phyloP scores from a whole-genome alignment of 2,888 invertebrate species.

The Papilio protenor region DNA sequence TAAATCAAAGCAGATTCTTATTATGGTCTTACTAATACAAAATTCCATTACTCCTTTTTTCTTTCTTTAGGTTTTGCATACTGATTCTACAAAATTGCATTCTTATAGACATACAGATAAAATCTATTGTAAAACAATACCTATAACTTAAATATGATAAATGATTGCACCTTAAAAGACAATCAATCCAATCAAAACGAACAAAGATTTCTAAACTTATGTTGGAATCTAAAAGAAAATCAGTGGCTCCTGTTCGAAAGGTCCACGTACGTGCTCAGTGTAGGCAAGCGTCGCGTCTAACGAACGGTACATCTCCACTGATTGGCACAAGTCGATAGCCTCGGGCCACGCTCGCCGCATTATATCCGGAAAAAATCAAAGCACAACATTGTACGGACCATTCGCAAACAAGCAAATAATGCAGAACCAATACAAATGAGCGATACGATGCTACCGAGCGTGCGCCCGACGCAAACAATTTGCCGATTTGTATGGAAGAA shows the following conservation, averaged over 20 bases:
- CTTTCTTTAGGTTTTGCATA: neutral
- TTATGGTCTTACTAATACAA: neutral
- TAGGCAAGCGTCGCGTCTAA: conserved; percentile 75
- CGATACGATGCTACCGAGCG: conserved; percentile 76
- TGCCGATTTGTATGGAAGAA: conserved; percentile 79
- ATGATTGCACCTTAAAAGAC: conserved; percentile 13
- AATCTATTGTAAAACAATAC: neutral
- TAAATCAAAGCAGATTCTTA: neutral
- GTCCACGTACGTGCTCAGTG: conserved; percentile 79
- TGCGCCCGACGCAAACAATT: conserved; percentile 78
- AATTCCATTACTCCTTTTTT: neutral
- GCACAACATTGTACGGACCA: conserved; percentile 75
- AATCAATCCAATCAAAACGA: conserved; percentile 20
- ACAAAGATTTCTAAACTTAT: conserved; percentile 67
- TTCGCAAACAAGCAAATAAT: conserved; percentile 83
- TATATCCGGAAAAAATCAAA: conserved; percentile 83
- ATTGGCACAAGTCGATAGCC: conserved; percentile 76
- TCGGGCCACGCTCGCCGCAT: conserved; percentile 75
- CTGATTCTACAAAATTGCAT: neutral
- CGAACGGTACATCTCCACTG: conserved; percentile 68
- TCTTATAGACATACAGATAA: neutral
- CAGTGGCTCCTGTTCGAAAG: conserved; percentile 79
- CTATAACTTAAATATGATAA: neutral
- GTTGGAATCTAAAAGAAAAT: conserved; percentile 74
- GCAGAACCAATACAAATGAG: conserved; percentile 83